Base-by-base conservation (phyloP, 23 tunicate species). In the Trididemnum clinides region DNA sequence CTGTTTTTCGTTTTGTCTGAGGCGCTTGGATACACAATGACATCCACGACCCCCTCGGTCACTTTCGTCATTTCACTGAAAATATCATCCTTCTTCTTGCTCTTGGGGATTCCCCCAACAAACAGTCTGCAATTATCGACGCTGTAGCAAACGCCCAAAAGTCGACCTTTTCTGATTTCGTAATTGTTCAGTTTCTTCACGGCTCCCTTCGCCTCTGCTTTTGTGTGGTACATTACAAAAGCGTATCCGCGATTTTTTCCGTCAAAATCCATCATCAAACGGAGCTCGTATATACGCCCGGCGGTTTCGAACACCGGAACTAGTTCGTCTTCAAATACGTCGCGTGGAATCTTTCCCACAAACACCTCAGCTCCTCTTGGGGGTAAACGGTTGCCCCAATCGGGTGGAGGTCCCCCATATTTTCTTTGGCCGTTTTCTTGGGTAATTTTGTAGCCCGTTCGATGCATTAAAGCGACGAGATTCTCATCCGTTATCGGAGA, bases 371-470 rank as follows among this genome's bases (percentile, higher is more conserved):
- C 82, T 65, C 99, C 99, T 30, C 97, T 64, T 5, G 93, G 97
- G 19, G 97, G 95, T 34, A 93, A 84, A 6, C 93, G 81, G 66
- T 85, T 73, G 35, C 91, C 89, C 98, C 98, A 94, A 0, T 89
- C 90, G 34, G 97, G 99, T 0, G 99, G 97, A 1, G 99, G 99
- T 1, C 97, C 97, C 15, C 97, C 97, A 80, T 97, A 97, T 78
- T 97, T 97, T 23, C 99, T 75, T 54, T 97, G 99, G 26, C 99
- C 99, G 79, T 97, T 97, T 35, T 97, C 99, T 57, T 97, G 99
- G 7, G 91, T 89, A 57, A 97, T 97, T 34, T 73, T 38, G 86
- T 92, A 92, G 6, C 99, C 99, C 4, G 99, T 97, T 58, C 95
- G 64, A 28, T 85, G 71, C 86, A 83, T 92, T 23, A 97, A 81